Conservation (phyloP, 2,888 invertebrate genomes). For the Rambutsinella grinnellia region DNA sequence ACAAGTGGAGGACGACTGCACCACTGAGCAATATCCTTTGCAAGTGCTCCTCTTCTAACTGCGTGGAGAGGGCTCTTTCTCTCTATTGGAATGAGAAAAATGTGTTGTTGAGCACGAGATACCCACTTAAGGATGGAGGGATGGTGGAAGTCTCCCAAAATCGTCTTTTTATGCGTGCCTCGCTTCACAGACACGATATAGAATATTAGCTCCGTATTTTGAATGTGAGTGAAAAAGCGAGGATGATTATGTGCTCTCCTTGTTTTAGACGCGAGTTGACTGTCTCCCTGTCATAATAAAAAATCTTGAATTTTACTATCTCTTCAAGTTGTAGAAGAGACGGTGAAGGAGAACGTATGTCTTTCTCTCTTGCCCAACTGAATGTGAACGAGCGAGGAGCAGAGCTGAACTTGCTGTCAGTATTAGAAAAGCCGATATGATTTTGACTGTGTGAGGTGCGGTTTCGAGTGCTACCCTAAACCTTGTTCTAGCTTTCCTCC, state of each 20-base stretch:
- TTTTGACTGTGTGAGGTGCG: neutral
- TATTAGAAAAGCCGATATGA: neutral
- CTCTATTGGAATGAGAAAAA: neutral
- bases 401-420: neutral
- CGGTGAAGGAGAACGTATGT: neutral
- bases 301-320: neutral
- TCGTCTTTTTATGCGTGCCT: neutral
- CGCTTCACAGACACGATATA: neutral
- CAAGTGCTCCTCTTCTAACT: neutral
- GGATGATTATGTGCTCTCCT: neutral
- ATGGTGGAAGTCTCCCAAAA: neutral
- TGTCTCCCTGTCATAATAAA: neutral
- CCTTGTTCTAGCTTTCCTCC: neutral
- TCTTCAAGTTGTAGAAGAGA: neutral
- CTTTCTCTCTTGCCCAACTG: neutral
- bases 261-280: neutral
- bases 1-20: neutral
- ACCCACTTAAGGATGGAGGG: neutral
- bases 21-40: neutral
- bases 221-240: constrained; percentile 8
- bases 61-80: neutral
- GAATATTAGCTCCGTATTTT: constrained; percentile 4
- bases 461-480: neutral
- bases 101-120: neutral
- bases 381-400: neutral